Base-by-base conservation (phyloP, 2,888 invertebrate genomes). In the Euzophera pinguis region DNA sequence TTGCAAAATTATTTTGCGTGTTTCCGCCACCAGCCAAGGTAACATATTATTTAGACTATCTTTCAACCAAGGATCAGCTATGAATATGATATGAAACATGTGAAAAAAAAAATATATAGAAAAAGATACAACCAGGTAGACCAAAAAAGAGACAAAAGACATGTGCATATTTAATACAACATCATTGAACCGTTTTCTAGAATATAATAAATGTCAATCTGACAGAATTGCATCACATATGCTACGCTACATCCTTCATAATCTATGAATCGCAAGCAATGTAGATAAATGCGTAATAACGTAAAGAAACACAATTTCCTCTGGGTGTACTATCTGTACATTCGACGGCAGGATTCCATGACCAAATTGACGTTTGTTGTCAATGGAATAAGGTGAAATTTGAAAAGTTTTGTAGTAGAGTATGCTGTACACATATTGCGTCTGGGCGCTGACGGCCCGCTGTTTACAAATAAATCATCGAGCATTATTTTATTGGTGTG, bases 381-480 rank as follows among this genome's bases (percentile, higher is more conserved):
- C 39, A 10, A 39, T 10, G 39, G 45, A 43, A 39, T 39, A 39
- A 39, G 16, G 16, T 10, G 13, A 1, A 39, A 39, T 14, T 38
- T 39, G 16, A 14, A 9, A 10, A 14, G 16, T 39, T 14, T 39
- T 7, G 37, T 12, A 37, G 39, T 16, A 38, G 14, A 38, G 13
- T 38, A 13, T 14, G 14, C 52, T 54, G 52, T 55, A 62, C 55
- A 49, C 38, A 49, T 82, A 84, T 84, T 76, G 76, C 79, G 65
- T 63, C 61, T 64, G 65, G 54, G 66, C 83, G 84, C 73, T 83
- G 86, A 85, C 84, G 72, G 64, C 63, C 66, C 71, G 73, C 67
- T 89, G 88, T 89, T 88, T 89, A 89, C 88, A 88, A 88, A 89
- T 88, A 88, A 84, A 87, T 88, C 88, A 87, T 87, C 81, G 75